Conservation (phyloP, 2,113 vertebrate species). For the Cryptomyrus ogoouensis region DNA sequence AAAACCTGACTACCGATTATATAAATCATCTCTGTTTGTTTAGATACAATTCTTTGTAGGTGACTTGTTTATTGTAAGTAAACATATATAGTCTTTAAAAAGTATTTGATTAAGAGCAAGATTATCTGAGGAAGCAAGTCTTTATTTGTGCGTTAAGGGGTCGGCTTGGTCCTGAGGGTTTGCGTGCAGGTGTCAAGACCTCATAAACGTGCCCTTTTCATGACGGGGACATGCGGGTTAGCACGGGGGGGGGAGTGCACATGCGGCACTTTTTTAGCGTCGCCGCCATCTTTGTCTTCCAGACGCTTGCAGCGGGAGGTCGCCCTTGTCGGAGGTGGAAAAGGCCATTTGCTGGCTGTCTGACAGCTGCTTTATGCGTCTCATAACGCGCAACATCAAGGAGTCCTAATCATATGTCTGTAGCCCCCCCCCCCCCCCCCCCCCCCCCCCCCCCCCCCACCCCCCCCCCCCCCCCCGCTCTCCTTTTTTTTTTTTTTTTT, state of each 20-base stretch:
- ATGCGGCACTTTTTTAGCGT: constrained; percentile 53
- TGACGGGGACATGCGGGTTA: not conserved
- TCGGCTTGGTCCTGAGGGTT: not conserved
- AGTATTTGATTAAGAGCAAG: not conserved
- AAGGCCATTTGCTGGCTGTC: constrained; percentile 69
- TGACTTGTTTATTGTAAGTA: not conserved
- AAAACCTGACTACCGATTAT: not conserved
- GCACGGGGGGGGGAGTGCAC: not conserved
- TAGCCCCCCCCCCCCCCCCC: constrained; percentile 57
- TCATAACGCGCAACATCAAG: constrained; percentile 54
- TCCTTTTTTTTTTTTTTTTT: no score
- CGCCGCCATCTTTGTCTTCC: constrained; percentile 64
- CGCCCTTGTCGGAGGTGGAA: constrained; percentile 73
- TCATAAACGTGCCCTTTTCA: not conserved
- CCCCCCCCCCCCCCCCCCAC: constrained; percentile 62
- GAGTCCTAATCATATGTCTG: constrained; percentile 47
- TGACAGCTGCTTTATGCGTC: constrained; percentile 54
- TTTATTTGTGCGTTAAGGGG: not conserved
- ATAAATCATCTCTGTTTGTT: not conserved
- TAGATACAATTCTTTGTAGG: not conserved
- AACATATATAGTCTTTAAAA: not conserved
- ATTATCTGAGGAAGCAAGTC: not conserved
- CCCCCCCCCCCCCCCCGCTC: no score
- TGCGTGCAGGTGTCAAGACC: not conserved
- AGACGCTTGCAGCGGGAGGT: constrained; percentile 56